These are phyloP conservation scores for Oceanodroma leucorhoa DNA, from an alignment of 2,797 vertebrate species.

Conservation along the genomic window DNA sequence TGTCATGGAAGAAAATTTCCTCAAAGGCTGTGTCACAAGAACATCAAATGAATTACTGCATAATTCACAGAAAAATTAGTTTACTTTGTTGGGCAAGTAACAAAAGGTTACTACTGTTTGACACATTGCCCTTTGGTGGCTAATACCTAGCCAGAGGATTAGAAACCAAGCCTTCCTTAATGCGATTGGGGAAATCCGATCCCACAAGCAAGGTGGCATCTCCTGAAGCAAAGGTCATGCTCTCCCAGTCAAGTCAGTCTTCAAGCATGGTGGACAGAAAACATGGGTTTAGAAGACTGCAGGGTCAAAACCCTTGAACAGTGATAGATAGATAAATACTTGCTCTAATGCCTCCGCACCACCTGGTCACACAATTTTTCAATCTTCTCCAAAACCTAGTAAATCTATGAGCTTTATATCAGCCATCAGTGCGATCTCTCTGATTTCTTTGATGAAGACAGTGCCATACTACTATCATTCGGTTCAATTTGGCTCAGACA, in stretches of 20 bases:
- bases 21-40: not conserved
- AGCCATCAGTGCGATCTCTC: no score
- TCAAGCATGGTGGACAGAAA: not conserved
- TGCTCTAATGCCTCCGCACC: not conserved
- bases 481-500: not conserved
- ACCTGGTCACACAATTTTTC: not conserved
- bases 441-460: not conserved
- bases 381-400: not conserved
- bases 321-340: not conserved
- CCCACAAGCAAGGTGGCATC: not conserved
- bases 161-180: not conserved
- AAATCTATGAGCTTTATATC: not conserved
- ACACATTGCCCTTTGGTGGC: not conserved
- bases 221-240: not conserved
- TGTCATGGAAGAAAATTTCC: not conserved
- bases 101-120: not conserved
- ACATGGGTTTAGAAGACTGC: not conserved
- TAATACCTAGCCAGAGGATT: not conserved
- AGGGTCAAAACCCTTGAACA: not conserved
- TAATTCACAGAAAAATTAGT: not conserved
- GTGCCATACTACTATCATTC: not conserved
- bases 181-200: not conserved
- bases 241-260: not conserved
- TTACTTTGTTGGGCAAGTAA: not conserved
- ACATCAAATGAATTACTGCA: not conserved